Evolutionary conservation across 2,888 invertebrate species (phyloP), one percentile per base, ranked within the genome.

Genomic region (Drosophila demipolita): DNA sequence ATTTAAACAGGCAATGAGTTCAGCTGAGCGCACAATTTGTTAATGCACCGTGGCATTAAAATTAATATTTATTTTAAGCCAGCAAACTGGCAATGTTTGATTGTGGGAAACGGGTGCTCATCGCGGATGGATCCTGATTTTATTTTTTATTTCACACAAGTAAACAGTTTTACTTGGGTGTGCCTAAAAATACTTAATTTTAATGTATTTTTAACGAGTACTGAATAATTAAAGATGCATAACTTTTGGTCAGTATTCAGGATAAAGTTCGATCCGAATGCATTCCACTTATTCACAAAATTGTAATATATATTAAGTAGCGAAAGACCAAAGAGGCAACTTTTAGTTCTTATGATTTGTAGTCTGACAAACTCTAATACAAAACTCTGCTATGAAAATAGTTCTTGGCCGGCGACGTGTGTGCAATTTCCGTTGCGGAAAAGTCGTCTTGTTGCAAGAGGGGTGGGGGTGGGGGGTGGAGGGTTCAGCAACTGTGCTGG

Each of bases 371-470:
- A 61, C 38, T 50, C 26, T 42, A n/a, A 58, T 32, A 62, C 48
- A 33, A 66, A 69, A 32, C 38, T 53, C 33, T 35, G 40, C 59
- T 49, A 42, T 49, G 23, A 67, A 79, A 72, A 68, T 64, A 63
- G 53, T 66, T 66, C 50, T 63, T 68, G 62, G 29, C 50, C 48
- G 32, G 73, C 78, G 80, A 77, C 87, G 81, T 89, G 87, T 87
- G 87, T 75, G 75, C 89, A 83, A 89, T 89, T 87, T 87, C 87
- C 87, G 75, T 72, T 73, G 70, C 67, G 66, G 69, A 50, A 36
- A 48, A 69, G 63, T 48, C 64, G 66, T 33, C 55, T 54, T 32
- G 58, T 20, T 45, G 54, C 40, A 42, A 12, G 29, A 29, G 12
- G 26, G 26, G 33, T 35, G 26, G 8, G 20, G 48, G n/a, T n/a